Base-by-base conservation (phyloP, 2,113 vertebrate genomes). In the Grammomys dolichurus region DNA sequence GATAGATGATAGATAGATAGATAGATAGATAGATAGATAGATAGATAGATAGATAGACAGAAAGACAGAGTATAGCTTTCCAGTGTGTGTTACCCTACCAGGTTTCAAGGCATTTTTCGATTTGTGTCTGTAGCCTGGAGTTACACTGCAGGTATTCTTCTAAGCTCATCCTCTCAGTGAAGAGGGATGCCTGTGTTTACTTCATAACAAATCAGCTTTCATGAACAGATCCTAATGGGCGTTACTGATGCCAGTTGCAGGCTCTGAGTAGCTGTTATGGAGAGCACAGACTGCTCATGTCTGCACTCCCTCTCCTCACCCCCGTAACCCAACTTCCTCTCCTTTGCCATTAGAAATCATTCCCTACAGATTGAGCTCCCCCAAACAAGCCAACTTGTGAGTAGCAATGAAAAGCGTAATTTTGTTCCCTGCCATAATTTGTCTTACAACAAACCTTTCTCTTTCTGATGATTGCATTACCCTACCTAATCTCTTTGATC, bases 351-450 rank as follows among this genome's bases (percentile, higher is more conserved):
- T 91, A 95, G 93, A 94, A 95, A 85, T 87, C 40, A 24, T 90
- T 92, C 77, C 51, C 58, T 43, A 43, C 84, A 87, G 77, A 85
- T 63, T 92, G 81, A 97, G 67, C 22, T 54, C 86, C 75, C 75
- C 69, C 28, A 90, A 91, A 96, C 85, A 93, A 95, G 40, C 31
- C 20, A 69, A 80, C 72, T 82, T 95, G 95, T 96, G 84, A 96
- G 67, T 22, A 56, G 65, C 56, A 65, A 95, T 80, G 85, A 93
- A 93, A 97, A 96, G 63, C 40, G n/a, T 77, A 6, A 91, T 96
- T 96, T 87, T 94, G 93, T 91, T 91, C 84, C 19, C 73, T 16
- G 75, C 86, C 78, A 6, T 89, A 95, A 95, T 95, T 93, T 94
- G 78, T 85, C 85, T 88, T 70, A 40, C 46, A 72, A 40, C n/a